A percentile compares a stretch with the other conserved stretches of the same genome.
phyloP scores from a whole-genome alignment of 1,140 invertebrate species.

The Cotesia chilonis region DNA sequence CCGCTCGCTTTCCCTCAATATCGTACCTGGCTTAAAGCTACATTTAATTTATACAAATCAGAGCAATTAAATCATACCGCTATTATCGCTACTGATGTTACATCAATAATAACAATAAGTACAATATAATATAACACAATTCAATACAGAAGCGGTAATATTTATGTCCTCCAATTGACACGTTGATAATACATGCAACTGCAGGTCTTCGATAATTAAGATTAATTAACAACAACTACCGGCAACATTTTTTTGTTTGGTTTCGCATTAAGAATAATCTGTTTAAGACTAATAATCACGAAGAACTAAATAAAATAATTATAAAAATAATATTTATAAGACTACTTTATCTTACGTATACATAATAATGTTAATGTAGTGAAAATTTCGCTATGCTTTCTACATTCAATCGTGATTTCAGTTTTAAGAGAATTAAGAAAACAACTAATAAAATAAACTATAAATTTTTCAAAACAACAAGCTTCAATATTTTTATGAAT shows the following conservation, averaged over 20 bases:
- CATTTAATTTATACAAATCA: neutral
- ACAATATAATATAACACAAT: too few relatives aligned
- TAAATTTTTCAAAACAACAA: too few relatives aligned
- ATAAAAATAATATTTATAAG: neutral
- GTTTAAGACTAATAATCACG: too few relatives aligned
- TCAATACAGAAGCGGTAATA: neutral
- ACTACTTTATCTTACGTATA: neutral
- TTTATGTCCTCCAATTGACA: slow-evolving; percentile 15
- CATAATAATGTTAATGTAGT: slow-evolving; percentile 21
- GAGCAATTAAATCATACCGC: neutral
- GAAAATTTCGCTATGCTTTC: slow-evolving; percentile 32
- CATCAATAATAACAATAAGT: too few relatives aligned
- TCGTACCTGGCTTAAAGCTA: neutral
- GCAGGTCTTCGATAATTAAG: slow-evolving; percentile 9
- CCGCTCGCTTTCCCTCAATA: neutral
- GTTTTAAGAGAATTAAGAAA: neutral
- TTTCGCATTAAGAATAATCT: slow-evolving; percentile 3
- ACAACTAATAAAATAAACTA: neutral
- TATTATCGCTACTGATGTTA: too few relatives aligned
- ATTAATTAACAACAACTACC: neutral
- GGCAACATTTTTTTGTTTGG: neutral
- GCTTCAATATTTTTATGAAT: too few relatives aligned
- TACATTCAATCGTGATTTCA: slow-evolving; percentile 9
- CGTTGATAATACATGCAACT: slow-evolving; percentile 6
- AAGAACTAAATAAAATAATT: neutral